Conservation (phyloP, 2,797 vertebrate genomes). For the Dallia pectoralis region DNA sequence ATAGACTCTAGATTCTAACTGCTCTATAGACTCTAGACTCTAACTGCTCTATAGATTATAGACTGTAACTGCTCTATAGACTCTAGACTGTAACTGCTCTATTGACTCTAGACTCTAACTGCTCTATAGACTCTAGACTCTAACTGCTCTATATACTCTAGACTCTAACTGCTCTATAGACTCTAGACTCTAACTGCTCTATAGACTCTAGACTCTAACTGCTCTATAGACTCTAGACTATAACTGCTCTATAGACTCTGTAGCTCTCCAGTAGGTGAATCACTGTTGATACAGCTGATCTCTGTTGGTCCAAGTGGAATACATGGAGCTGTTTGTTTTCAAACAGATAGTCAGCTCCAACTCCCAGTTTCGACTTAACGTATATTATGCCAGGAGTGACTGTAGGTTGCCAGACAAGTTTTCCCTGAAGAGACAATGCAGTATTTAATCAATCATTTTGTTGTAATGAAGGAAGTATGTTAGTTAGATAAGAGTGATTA, state of each 20-base stretch:
- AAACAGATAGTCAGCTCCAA: constrained; percentile 66
- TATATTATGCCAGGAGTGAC: neutral
- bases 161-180: too few relatives aligned
- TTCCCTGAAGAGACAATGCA: neutral
- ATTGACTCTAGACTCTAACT: too few relatives aligned
- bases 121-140: too few relatives aligned
- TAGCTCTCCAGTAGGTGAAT: constrained; percentile 73
- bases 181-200: too few relatives aligned
- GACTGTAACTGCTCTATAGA: too few relatives aligned
- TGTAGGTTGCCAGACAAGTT: neutral
- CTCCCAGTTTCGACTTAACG: neutral
- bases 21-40: too few relatives aligned
- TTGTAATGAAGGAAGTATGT: constrained; percentile 77
- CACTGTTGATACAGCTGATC: constrained; percentile 91
- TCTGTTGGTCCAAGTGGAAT: constrained; percentile 79
- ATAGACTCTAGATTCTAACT: too few relatives aligned
- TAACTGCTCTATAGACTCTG: neutral
- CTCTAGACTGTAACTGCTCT: too few relatives aligned
- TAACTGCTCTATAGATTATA: too few relatives aligned
- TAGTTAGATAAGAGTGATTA: constrained; percentile 61
- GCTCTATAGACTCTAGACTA: neutral
- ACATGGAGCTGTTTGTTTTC: constrained; percentile 83
- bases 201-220: neutral
- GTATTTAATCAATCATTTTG: constrained; percentile 64
- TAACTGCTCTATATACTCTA: too few relatives aligned